phyloP scores from a whole-genome alignment of 92 coral and sea anemone species.

The Umimayanthus kanabou region DNA sequence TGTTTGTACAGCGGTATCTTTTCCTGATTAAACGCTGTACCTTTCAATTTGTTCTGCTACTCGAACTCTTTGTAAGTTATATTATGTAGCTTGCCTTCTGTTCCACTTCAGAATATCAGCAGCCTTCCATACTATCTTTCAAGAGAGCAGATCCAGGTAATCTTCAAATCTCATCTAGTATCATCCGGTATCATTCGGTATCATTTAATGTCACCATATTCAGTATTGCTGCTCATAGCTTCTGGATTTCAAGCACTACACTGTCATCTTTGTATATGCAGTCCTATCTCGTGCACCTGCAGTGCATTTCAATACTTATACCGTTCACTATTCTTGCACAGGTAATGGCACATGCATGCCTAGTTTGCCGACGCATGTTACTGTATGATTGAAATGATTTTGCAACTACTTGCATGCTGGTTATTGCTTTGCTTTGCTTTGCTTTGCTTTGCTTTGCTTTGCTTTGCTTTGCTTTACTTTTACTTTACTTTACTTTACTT shows the following conservation, averaged over 20 bases:
- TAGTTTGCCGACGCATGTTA: neutral
- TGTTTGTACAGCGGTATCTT: neutral
- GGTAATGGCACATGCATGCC: neutral
- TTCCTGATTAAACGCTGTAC: neutral
- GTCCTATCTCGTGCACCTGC: neutral
- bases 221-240: neutral
- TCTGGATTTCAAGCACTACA: neutral
- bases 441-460: too few species aligned
- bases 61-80: neutral
- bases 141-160: slow-evolving; percentile 20
- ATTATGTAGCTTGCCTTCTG: slow-evolving; percentile 9
- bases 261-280: neutral
- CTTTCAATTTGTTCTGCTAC: neutral
- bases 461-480: too few species aligned
- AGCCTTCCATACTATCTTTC: slow-evolving; percentile 36
- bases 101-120: slow-evolving; percentile 28
- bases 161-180: neutral
- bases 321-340: neutral
- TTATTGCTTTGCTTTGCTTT: too few species aligned
- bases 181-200: neutral
- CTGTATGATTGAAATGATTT: neutral
- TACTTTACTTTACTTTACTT: too few species aligned
- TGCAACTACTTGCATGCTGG: neutral
- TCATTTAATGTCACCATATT: neutral
- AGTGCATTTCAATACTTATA: neutral